phyloP scores from a whole-genome alignment of 2,797 vertebrate genomes.

The Sylvia borin region DNA sequence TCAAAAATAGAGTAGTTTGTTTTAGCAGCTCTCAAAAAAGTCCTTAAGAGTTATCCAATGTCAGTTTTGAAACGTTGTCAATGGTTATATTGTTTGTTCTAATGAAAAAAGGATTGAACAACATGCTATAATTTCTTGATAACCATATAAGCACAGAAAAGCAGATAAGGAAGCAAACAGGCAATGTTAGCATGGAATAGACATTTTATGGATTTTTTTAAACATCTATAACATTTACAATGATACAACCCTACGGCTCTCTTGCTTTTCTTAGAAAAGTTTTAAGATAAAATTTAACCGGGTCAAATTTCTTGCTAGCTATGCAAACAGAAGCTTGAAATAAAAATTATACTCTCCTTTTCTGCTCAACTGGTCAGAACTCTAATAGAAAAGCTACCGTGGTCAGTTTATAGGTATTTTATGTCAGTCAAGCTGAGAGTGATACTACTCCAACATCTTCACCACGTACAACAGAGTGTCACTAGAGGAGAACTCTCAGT shows the following conservation, averaged over 20 bases:
- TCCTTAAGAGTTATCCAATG: not conserved
- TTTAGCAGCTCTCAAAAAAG: not conserved
- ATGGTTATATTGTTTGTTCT: not conserved
- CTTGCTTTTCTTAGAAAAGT: not conserved
- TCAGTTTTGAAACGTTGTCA: not conserved
- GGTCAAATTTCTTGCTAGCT: not conserved
- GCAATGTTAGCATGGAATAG: not conserved
- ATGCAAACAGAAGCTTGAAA: not conserved
- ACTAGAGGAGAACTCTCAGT: not conserved
- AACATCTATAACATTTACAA: not conserved
- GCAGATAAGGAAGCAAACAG: not conserved
- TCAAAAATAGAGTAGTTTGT: not conserved
- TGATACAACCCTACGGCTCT: not conserved
- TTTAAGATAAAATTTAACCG: not conserved
- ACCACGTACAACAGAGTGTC: not conserved
- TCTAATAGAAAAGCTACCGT: not conserved
- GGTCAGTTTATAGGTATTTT: not conserved
- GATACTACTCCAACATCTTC: not conserved
- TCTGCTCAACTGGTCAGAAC: not conserved
- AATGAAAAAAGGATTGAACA: not conserved
- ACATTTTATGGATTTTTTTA: not conserved
- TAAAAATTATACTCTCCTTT: not conserved
- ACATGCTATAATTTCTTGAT: not conserved
- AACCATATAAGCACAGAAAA: not conserved
- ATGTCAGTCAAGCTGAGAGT: not conserved